These are phyloP conservation scores for Baryphthengus martii DNA, from an alignment of 2,113 vertebrate species.

Conservation along the genomic window DNA sequence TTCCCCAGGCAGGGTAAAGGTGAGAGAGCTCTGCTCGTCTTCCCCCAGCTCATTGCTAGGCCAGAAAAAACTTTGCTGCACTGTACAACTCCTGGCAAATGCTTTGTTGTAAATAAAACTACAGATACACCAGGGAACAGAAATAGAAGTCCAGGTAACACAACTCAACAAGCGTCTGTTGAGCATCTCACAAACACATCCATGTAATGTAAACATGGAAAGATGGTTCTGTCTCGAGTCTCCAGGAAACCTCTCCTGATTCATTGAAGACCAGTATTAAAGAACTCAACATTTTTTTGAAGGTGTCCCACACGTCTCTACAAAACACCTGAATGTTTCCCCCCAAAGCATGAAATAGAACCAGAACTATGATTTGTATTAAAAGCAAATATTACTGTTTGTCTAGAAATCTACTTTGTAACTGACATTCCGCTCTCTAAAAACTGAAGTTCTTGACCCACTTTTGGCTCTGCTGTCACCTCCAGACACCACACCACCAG, in stretches of 20 bases:
- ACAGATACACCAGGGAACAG: not conserved
- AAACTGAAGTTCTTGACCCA: not conserved
- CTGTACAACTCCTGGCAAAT: not conserved
- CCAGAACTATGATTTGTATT: not conserved
- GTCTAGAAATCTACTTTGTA: not conserved
- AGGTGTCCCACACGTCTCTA: not conserved
- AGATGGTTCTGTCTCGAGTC: not conserved
- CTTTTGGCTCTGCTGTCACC: not conserved
- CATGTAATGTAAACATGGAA: not conserved
- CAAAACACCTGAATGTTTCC: not conserved
- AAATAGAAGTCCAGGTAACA: not conserved
- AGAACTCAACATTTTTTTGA: not conserved
- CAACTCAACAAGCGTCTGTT: not conserved
- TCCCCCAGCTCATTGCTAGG: not conserved
- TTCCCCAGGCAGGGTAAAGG: not conserved
- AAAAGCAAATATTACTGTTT: not conserved
- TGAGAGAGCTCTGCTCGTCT: not conserved
- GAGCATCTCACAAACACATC: not conserved
- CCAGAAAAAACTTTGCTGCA: not conserved
- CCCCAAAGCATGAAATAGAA: not conserved
- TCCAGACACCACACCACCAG: not conserved
- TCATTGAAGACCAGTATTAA: not conserved
- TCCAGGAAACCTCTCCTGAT: not conserved
- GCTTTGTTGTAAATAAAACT: not conserved
- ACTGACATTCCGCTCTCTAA: not conserved